Conservation (phyloP, 2,888 invertebrate species). For the Lasioglossum calceatum region DNA sequence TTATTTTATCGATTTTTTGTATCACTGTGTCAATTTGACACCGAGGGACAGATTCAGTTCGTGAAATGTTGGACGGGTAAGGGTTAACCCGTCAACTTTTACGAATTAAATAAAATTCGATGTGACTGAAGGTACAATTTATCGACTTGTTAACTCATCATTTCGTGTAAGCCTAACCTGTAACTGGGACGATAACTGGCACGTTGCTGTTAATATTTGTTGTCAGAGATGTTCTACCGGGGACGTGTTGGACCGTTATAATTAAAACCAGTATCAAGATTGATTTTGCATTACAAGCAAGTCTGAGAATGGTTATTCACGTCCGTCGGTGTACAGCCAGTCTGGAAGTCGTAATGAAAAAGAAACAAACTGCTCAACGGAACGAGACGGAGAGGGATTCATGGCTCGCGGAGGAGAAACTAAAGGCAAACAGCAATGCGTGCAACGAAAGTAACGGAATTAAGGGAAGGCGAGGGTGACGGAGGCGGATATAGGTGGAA, state of each 20-base stretch:
- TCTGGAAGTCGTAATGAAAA: background rate
- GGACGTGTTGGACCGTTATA: background rate
- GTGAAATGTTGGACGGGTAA: no score
- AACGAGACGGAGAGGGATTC: background rate
- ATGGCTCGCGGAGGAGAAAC: background rate
- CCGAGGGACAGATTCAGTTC: no score
- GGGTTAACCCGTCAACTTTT: no score
- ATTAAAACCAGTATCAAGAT: background rate
- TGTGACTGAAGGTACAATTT: background rate
- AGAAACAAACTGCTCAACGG: background rate
- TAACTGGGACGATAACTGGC: background rate
- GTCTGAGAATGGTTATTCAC: background rate
- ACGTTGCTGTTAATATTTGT: background rate
- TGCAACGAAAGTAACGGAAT: conserved; percentile 25
- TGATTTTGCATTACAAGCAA: background rate
- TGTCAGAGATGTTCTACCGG: background rate
- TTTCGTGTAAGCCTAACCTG: no score
- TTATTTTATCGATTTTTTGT: no score
- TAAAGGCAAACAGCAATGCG: conserved; percentile 32
- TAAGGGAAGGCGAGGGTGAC: conserved; percentile 1
- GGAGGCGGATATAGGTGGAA: background rate
- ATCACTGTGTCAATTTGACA: no score
- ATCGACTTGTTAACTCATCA: no score
- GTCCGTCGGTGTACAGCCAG: background rate
- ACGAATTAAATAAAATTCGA: background rate